Evolutionary conservation across 2,113 vertebrate species (phyloP).

Genomic region (Pomatostomus ruficeps): DNA sequence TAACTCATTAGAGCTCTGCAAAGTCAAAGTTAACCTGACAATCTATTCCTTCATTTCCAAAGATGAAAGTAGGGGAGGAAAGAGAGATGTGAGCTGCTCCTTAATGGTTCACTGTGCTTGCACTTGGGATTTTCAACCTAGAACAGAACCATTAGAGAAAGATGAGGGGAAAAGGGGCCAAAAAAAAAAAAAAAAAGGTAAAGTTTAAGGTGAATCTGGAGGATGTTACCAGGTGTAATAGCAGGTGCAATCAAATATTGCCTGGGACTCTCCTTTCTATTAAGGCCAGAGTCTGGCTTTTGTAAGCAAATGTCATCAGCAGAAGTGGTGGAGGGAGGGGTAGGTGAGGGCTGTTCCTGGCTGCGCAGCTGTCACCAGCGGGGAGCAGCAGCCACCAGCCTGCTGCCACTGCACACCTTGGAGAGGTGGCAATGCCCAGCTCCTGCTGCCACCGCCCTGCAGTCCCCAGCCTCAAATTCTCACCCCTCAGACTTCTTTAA

Average conservation of each 20-base stretch:
- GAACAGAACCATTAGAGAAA: neutral
- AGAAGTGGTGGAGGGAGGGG: neutral
- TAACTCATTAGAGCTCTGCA: neutral
- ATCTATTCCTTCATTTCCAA: neutral
- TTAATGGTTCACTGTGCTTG: neutral
- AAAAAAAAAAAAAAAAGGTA: neutral
- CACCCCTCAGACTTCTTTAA: neutral
- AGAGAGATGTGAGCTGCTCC: neutral
- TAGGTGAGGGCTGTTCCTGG: neutral
- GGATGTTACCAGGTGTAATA: neutral
- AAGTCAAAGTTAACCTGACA: neutral
- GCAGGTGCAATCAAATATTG: neutral
- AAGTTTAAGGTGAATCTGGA: neutral
- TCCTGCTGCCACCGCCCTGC: neutral
- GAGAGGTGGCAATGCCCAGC: neutral
- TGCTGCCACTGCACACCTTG: neutral
- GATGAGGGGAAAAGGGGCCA: rapidly evolving
- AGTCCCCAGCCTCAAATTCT: neutral
- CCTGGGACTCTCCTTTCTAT: neutral
- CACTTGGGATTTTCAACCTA: neutral
- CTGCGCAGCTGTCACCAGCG: neutral
- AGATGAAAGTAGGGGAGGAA: neutral
- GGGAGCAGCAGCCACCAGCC: neutral
- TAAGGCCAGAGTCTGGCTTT: neutral
- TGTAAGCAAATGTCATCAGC: neutral